Percentiles rank a stretch among this genome's conserved stretches.
These are phyloP conservation scores for Dermochelys coriacea DNA, from an alignment of 2,797 vertebrate genomes.

Conservation along the genomic window DNA sequence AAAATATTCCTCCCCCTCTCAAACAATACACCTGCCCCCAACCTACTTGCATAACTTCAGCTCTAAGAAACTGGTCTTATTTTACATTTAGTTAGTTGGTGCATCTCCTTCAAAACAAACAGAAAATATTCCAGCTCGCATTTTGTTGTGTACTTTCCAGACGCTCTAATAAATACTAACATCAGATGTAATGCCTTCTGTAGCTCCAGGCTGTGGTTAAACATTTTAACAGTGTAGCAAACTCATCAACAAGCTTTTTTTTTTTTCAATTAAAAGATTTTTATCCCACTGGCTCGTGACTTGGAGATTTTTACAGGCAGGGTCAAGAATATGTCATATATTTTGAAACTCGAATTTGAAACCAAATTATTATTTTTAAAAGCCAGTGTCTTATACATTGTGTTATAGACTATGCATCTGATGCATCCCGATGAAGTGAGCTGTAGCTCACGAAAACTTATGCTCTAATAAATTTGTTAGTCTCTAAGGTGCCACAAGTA, in stretches of 20 bases:
- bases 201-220: conserved; percentile 64
- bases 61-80: neutral
- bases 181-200: conserved; percentile 41
- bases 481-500: too few species aligned
- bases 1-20: neutral
- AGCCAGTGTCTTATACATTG: neutral
- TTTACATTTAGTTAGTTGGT: neutral
- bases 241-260: conserved; percentile 70
- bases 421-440: too few species aligned
- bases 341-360: conserved; percentile 53
- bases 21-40: neutral
- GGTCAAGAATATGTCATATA: conserved; percentile 66
- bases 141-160: neutral
- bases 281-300: conserved; percentile 55
- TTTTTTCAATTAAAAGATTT: conserved; percentile 53
- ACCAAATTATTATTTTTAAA: conserved; percentile 6
- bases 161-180: conserved; percentile 53
- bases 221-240: conserved; percentile 58
- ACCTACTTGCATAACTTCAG: neutral
- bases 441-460: too few species aligned
- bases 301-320: conserved; percentile 67
- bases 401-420: neutral
- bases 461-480: too few species aligned
- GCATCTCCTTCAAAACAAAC: neutral
- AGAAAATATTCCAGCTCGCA: neutral